A percentile compares a stretch with the other conserved stretches of the same genome.
Evolutionary conservation across 2,888 invertebrate species (phyloP).

Genomic region (Eristalinus sepulchralis): DNA sequence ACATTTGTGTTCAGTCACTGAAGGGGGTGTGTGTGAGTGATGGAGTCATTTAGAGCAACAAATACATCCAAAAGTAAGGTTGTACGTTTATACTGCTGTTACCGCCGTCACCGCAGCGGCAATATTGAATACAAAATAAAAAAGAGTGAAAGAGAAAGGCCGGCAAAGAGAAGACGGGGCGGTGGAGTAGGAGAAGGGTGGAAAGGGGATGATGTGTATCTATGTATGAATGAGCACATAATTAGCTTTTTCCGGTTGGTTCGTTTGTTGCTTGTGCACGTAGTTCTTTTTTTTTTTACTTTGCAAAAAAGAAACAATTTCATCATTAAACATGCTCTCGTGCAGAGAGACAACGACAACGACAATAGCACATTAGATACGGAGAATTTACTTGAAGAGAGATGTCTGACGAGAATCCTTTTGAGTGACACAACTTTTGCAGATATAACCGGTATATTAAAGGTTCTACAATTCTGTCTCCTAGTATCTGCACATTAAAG

Average conservation of each 20-base stretch:
- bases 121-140: slow-evolving; percentile 15
- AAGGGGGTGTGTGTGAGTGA: slow-evolving; percentile 30
- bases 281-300: slow-evolving; percentile 13
- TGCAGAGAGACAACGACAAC: slow-evolving; percentile 9
- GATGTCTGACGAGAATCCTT: slow-evolving; percentile 2
- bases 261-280: slow-evolving; percentile 50
- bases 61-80: slow-evolving; percentile 7
- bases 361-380: slow-evolving; percentile 44
- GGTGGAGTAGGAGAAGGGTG: not conserved
- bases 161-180: no score
- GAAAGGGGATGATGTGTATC: not conserved
- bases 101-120: not conserved
- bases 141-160: not conserved
- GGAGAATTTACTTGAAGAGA: slow-evolving; percentile 46
- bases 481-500: not conserved
- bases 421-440: not conserved
- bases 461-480: not conserved
- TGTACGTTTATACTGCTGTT: not conserved
- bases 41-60: slow-evolving; percentile 36
- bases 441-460: not conserved
- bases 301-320: slow-evolving; percentile 18
- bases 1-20: not conserved
- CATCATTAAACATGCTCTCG: slow-evolving; percentile 24
- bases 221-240: slow-evolving; percentile 51
- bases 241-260: slow-evolving; percentile 64